phyloP scores from a whole-genome alignment of 2,113 vertebrate genomes.

The Manacus vitellinus region DNA sequence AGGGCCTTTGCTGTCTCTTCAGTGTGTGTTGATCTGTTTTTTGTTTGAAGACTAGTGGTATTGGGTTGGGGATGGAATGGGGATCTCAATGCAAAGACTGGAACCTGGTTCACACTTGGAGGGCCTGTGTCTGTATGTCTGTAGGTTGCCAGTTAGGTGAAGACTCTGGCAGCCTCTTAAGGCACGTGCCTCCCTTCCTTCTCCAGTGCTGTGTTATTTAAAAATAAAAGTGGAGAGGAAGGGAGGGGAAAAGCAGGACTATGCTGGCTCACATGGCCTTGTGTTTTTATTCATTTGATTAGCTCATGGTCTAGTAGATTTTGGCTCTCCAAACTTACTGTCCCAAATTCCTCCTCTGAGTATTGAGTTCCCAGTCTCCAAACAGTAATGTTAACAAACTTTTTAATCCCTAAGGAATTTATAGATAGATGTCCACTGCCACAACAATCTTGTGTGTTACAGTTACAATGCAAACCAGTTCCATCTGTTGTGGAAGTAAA shows the following conservation, averaged over 20 bases:
- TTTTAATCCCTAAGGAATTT: neutral
- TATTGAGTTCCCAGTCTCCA: neutral
- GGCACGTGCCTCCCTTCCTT: neutral
- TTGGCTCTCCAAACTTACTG: neutral
- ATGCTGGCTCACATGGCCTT: neutral
- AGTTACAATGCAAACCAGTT: neutral
- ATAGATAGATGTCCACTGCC: neutral
- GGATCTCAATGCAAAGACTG: neutral
- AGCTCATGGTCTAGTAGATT: neutral
- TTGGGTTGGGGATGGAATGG: neutral
- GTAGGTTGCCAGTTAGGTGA: neutral
- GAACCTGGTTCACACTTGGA: neutral
- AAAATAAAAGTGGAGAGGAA: neutral
- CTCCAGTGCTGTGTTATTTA: neutral
- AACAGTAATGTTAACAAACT: neutral
- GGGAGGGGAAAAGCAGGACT: neutral
- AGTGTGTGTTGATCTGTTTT: neutral
- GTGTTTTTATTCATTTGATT: neutral
- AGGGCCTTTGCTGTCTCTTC: neutral
- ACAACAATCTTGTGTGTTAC: neutral
- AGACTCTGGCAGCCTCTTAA: neutral
- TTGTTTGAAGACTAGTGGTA: neutral
- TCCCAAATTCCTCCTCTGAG: neutral
- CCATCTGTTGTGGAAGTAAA: neutral
- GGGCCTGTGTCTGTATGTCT: neutral